Evolutionary conservation across 2,888 invertebrate species (phyloP), one percentile per base, ranked within the genome.

Genomic region (Drosophila kanekoi): DNA sequence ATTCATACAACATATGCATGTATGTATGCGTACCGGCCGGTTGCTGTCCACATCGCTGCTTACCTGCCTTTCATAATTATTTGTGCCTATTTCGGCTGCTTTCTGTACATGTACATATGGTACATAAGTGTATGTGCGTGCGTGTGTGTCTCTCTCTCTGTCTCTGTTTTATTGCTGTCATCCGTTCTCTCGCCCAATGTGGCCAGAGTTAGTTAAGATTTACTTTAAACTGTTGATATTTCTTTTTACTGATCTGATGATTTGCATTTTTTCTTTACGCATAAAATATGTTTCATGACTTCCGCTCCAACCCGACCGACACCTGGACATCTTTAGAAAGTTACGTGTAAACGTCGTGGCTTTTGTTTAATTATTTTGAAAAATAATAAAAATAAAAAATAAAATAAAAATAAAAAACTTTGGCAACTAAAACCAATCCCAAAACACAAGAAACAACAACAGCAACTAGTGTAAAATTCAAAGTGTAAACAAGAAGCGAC

Each of bases 341-440:
- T 92, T 92, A 91, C 91, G 91, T 91, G 90, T 90, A 81, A 79
- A 87, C 88, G 86, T 89, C 87, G 90, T 89, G 90, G 89, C 88
- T 89, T 91, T 91, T 81, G 79, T 87, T 85, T 81, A 87, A 77
- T 86, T 88, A 84, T 87, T 87, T 89, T 89, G 62, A 80, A 88
- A 69, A 69, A 79, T 75, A 76, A 75, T 61, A 70, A 41, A 65
- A 64, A 63, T 44, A 62, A 47, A 62, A 18, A 18, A 18, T 18
- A 18, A 18, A 18, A 67, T 64, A 74, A 8, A 28, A 28, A 28
- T 23, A 23, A 28, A 28, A 64, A 85, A 88, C 88, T 82, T 86
- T 88, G 88, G 88, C 71, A 82, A 86, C 78, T 82, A 35, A 79
- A 82, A 82, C 76, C 76, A 86, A 85, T 65, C 77, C 77, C 69